Percentiles rank a stretch among this genome's conserved stretches.
phyloP scores from a whole-genome alignment of 2,888 invertebrate species.

The Onthophagus sagittarius region DNA sequence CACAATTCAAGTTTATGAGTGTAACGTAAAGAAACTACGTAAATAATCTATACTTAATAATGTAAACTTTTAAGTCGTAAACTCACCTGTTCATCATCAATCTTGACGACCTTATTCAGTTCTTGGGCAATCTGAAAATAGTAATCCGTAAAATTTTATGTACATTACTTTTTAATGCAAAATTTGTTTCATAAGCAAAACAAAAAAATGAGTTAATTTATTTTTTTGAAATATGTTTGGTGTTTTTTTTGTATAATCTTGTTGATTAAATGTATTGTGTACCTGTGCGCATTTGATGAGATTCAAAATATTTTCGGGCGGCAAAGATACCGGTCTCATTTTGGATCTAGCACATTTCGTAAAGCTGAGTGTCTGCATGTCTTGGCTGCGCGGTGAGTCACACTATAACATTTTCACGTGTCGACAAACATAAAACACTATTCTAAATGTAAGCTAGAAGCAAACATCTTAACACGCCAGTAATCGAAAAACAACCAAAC shows the following conservation, averaged over 20 bases:
- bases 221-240: background rate
- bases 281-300: slow-evolving; percentile 25
- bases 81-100: slow-evolving; percentile 23
- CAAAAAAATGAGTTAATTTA: background rate
- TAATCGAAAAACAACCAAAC: background rate
- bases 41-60: background rate
- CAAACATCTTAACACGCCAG: background rate
- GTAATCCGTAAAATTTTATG: background rate
- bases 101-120: slow-evolving; percentile 37
- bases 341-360: slow-evolving; percentile 36
- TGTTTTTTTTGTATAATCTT: background rate
- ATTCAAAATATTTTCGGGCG: slow-evolving; percentile 21
- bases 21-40: background rate
- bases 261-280: slow-evolving; percentile 10
- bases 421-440: slow-evolving; percentile 1
- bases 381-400: slow-evolving; percentile 25
- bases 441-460: background rate
- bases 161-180: background rate
- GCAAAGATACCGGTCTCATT: slow-evolving; percentile 26
- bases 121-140: slow-evolving; percentile 41
- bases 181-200: background rate
- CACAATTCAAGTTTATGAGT: background rate
- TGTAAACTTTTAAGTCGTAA: background rate
- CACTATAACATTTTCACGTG: slow-evolving; percentile 4
- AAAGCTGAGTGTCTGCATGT: slow-evolving; percentile 39